A percentile compares a stretch with the other conserved stretches of the same genome.
These are phyloP conservation scores for Mesitornis unicolor DNA, from an alignment of 2,113 vertebrate genomes.

Conservation along the genomic window DNA sequence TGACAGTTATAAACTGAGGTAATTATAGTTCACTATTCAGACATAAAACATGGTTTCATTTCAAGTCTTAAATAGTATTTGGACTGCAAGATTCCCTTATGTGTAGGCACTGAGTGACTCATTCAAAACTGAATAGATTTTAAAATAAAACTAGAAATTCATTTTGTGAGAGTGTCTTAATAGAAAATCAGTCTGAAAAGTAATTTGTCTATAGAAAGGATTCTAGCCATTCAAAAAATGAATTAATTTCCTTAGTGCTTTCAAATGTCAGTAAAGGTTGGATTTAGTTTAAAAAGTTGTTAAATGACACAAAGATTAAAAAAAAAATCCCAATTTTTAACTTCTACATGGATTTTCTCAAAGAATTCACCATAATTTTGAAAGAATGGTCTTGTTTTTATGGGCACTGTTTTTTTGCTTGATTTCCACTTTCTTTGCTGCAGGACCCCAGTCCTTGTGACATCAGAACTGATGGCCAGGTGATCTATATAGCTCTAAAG, in stretches of 20 bases:
- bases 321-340: not conserved
- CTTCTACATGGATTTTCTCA: not conserved
- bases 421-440: not conserved
- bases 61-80: conserved; percentile 46
- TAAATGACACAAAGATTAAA: not conserved
- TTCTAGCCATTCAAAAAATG: not conserved
- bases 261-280: not conserved
- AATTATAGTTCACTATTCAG: conserved; percentile 40
- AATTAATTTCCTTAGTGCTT: not conserved
- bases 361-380: not conserved
- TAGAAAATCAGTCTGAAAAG: not conserved
- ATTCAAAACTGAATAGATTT: conserved; percentile 54
- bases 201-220: not conserved
- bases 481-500: not conserved
- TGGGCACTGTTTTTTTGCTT: not conserved
- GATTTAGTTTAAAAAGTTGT: not conserved
- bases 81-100: conserved; percentile 38
- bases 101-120: conserved; percentile 36
- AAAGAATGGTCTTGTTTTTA: not conserved
- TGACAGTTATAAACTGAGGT: conserved; percentile 13
- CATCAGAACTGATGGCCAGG: not conserved
- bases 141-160: conserved; percentile 36
- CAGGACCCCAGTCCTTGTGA: not conserved
- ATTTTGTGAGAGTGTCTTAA: not conserved
- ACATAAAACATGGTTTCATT: conserved; percentile 49